Base-by-base conservation (phyloP, 2,113 vertebrate genomes). In the Siphamia tubifer region DNA sequence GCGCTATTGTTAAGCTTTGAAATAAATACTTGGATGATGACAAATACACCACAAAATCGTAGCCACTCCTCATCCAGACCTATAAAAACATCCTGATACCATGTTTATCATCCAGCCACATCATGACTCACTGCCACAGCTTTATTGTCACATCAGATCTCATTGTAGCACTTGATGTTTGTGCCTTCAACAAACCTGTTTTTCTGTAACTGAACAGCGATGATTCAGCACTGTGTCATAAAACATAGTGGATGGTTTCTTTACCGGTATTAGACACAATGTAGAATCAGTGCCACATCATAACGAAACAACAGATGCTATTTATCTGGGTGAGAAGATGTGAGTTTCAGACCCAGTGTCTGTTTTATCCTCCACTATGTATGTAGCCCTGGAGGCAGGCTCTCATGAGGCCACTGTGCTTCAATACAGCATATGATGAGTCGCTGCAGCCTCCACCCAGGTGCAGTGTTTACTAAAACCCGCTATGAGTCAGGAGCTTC, bases 71-170 rank as follows among this genome's bases (percentile, higher is more conserved):
- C 25, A 58, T 74, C 36, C 69, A 73, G 25, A 32, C 35, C 20
- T 36, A 36, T 60, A 35, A 74, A 77, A 65, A 23, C n/a, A 28
- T 74, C 47, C 43, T 35, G 57, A 45, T 17, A 47, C 21, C 25
- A 3, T 67, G 42, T 75, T 77, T 73, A 67, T 84, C 71, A 35
- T 47, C 48, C 28, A 2, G 68, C 78, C 71, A 55, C 81, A 82
- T 81, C 64, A 77, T 83, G 78, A 86, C 69, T 84, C 66, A 66
- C 28, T 10, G 60, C 66, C 62, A 48, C 72, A 70, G 34, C 53
- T 70, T 66, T 49, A 66, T 60, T 69, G 36, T 78, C 65, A 65
- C 31, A 11, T 58, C 6, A 1, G 19, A 57, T 77, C 42, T 70
- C 47, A 30, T 30, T 56, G 47, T 64, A 67, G 66, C 32, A 48